Conservation (phyloP, 1,140 invertebrate species). For the Drosophila malerkotliana region DNA sequence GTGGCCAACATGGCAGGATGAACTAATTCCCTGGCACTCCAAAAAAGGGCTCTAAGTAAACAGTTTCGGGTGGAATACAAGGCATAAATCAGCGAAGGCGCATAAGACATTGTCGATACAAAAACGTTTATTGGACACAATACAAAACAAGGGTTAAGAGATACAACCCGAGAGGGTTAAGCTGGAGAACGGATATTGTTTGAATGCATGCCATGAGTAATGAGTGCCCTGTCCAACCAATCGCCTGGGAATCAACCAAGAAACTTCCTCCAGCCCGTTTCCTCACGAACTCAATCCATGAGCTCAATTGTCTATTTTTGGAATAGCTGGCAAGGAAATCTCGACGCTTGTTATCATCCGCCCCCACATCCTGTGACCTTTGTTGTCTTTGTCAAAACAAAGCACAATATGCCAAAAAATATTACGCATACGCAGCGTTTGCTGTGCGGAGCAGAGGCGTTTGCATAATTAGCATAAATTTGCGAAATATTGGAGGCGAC, state of each 20-base stretch:
- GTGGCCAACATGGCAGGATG: slow-evolving; percentile 57
- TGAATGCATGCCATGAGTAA: slow-evolving; percentile 27
- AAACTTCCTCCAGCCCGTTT: slow-evolving; percentile 9
- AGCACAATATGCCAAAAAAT: slow-evolving; percentile 45
- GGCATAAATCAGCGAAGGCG: slow-evolving; percentile 58
- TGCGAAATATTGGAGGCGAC: slow-evolving; percentile 65
- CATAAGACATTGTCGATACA: slow-evolving; percentile 41
- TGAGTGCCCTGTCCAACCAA: slow-evolving; percentile 30
- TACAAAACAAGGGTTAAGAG: background rate
- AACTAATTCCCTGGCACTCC: slow-evolving; percentile 56
- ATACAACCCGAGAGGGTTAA: background rate
- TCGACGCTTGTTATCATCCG: background rate
- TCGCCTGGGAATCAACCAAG: background rate
- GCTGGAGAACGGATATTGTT: slow-evolving; percentile 15
- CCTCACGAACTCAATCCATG: slow-evolving; percentile 25
- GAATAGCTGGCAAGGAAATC: slow-evolving; percentile 27
- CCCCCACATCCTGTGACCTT: slow-evolving; percentile 22
- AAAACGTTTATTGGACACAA: slow-evolving; percentile 1
- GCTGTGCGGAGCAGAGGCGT: slow-evolving; percentile 39
- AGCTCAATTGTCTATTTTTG: slow-evolving; percentile 45
- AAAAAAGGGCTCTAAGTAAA: slow-evolving; percentile 50
- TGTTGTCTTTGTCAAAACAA: slow-evolving; percentile 59
- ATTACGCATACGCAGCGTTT: slow-evolving; percentile 65
- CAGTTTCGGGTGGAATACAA: slow-evolving; percentile 29
- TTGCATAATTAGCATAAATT: slow-evolving; percentile 75